phyloP scores from a whole-genome alignment of 2,113 vertebrate species.

The Peucedramus taeniatus region DNA sequence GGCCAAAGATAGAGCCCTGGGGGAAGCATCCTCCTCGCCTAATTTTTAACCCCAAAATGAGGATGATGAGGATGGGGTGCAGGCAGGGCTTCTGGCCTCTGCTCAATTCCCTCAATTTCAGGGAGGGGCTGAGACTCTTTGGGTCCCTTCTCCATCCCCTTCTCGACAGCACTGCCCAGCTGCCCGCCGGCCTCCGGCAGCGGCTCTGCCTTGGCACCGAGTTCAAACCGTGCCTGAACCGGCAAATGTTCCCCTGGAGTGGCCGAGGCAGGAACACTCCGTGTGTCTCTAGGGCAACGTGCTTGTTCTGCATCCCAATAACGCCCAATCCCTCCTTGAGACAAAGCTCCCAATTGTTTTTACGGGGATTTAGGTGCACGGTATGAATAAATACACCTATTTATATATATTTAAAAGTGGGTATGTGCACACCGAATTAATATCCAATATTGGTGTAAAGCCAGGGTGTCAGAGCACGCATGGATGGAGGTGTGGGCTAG shows the following conservation, averaged over 20 bases:
- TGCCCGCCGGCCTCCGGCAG: not conserved
- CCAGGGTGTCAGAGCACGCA: not conserved
- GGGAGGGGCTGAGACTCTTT: not conserved
- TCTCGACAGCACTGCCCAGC: not conserved
- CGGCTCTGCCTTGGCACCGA: not conserved
- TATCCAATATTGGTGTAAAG: not conserved
- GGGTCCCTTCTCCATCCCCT: not conserved
- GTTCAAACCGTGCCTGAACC: not conserved
- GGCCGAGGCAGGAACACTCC: not conserved
- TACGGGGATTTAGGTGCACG: not conserved
- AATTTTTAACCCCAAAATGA: not conserved
- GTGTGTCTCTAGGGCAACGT: not conserved
- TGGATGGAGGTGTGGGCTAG: not conserved
- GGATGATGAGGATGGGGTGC: not conserved
- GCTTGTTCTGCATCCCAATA: not conserved
- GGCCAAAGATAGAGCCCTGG: not conserved
- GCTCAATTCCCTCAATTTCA: rapidly evolving
- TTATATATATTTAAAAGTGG: not conserved
- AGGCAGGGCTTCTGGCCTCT: not conserved
- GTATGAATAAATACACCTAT: not conserved
- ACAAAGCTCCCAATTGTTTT: not conserved
- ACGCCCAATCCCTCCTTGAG: not conserved
- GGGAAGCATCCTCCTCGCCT: not conserved
- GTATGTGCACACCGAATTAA: not conserved
- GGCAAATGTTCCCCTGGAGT: not conserved